Evolutionary conservation across 2,113 vertebrate species (phyloP), one percentile per base, ranked within the genome.

Genomic region (Oreotrochilus melanogaster): DNA sequence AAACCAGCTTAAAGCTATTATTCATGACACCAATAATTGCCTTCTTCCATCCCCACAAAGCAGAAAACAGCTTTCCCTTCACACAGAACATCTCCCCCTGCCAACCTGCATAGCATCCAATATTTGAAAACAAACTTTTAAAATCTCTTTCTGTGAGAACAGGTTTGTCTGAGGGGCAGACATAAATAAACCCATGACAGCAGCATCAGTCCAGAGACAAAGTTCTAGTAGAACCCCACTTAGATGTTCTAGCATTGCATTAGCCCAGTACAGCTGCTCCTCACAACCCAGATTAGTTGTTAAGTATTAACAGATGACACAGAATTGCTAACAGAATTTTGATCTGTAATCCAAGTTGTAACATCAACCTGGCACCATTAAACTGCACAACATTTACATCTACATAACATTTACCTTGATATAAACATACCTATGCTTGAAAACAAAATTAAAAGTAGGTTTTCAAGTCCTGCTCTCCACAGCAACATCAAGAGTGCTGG

Each of bases 361-460:
- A 45, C 11, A 73, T 24, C 79, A 81, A 54, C 7, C 8, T 18
- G 25, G 51, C 53, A 37, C n/a, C 66, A 50, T 1, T 28, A 79
- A 37, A 15, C 43, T 39, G 60, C 3, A 1, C 6, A 60, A 54
- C 28, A 50, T 43, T 33, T 35, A 70, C 30, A 58, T 14, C 10
- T 39, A 39, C 12, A 39, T 39, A 64, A 54, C 28, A 50, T 43
- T 33, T n/a, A 70, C 30, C 53, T 14, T 9, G 33, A 7, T 3
- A 2, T 2, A 58, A 27, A 58, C 0, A 8, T 25, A 23, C 3
- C 25, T 14, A 1, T 7, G 17, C 27, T 9, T 35, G 30, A 18
- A 61, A 84, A 48, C 1, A 28, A 6, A 1, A 53, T 33, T 14
- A 19, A 62, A 91, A 91, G 37, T 2, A 39, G 10, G 8, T 74